Evolutionary conservation across 2,113 vertebrate genomes (phyloP), one percentile per base, ranked within the genome.

Genomic region (Lepisosteus osseus): DNA sequence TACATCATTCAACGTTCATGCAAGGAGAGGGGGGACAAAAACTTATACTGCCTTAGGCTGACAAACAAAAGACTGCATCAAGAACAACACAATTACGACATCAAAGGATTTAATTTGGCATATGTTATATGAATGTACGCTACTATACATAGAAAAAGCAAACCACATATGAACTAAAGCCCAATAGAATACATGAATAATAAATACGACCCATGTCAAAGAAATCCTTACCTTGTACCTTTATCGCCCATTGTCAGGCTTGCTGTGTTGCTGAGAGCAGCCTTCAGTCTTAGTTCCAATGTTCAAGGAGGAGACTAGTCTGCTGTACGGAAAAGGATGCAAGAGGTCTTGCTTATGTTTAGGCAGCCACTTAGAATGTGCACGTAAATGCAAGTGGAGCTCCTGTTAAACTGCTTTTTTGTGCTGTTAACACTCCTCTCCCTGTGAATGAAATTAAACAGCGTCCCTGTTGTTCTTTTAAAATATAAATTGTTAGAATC

Each of bases 171-270:
- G 29, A 29, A 29, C 29, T 29, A 29, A 29, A 29, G 29, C 29
- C 29, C 29, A 29, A 29, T 2, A 29, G 29, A 29, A 29, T 29
- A 29, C 29, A 29, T 29, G 29, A 1, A 29, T 29, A 29, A 29
- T 29, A 29, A 1, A 29, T 29, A 1, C 29, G 29, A 29, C 29
- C 29, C 29, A 29, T 65, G 17, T 47, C 57, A 72, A 77, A 55
- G 9, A n/a, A 17, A 9, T 40, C 64, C 83, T 81, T 76, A 83
- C 83, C 83, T 76, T 54, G 83, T 85, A 68, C 83, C 83, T 82
- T 83, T 83, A 77, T 85, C 83, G 1, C 78, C 83, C 83, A 85
- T 85, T 47, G 72, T 62, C 65, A 73, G 15, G 67, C 64, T 68
- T 64, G 62, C n/a, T 45, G 54, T 72, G 63, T 44, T 69, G 63